Evolutionary conservation across 2,113 vertebrate genomes (phyloP), one percentile per base, ranked within the genome.

Genomic region (Caranx ignobilis): DNA sequence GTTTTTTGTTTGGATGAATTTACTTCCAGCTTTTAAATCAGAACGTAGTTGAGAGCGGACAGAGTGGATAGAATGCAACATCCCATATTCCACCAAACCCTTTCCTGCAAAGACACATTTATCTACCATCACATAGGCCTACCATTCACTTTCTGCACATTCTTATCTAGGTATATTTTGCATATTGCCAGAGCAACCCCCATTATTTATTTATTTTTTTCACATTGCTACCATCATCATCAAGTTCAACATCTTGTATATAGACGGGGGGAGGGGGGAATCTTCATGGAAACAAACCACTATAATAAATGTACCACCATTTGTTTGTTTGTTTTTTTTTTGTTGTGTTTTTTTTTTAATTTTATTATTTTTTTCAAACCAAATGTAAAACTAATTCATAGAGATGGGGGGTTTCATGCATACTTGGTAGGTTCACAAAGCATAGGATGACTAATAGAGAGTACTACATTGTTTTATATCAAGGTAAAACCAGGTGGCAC

Each of bases 91-190:
- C 73, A 86, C 81, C 84, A 85, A 85, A 84, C 83, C 77, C 81
- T 89, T 89, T 93, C 92, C 93, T 93, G 94, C 94, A 96, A 95
- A 96, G 92, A 95, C 94, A 96, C 93, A 90, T 89, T 96, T 95
- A 96, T 94, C 95, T 96, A 95, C 95, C 94, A 94, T 95, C 95
- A 96, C 93, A 94, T 93, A 45, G 75, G 55, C 69, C 85, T 84
- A 95, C 90, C 92, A 85, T 92, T 94, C 94, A 93, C 88, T 82
- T 87, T 79, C 84, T 85, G 86, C 77, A 87, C 80, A 77, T 77
- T 84, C 79, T 85, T 71, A 61, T 81, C 81, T 93, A 94, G 86
- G 85, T 95, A 92, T 94, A 63, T 83, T 92, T 91, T 93, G 93
- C 91, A 94, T 95, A 88, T 88, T 90, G 61, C 81, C 87, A 91